phyloP scores from a whole-genome alignment of 2,888 invertebrate species.

The Rhingia rostrata region DNA sequence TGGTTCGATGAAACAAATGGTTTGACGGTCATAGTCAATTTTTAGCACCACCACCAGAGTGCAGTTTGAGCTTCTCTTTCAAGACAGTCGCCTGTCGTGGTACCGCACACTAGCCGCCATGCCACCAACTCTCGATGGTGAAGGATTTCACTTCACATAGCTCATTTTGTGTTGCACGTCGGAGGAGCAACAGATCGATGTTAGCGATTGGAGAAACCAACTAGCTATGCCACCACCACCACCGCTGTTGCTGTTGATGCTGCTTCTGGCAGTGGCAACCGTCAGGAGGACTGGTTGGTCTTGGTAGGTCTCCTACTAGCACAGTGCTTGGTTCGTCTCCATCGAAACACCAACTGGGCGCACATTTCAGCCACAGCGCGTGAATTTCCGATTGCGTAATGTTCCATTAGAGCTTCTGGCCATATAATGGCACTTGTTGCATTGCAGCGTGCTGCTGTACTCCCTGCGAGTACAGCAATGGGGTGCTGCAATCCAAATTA shows the following conservation, averaged over 20 bases:
- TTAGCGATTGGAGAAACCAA: constrained; percentile 65
- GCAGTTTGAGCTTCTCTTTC: constrained; percentile 51
- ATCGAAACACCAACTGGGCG: constrained; percentile 56
- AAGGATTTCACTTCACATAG: constrained; percentile 61
- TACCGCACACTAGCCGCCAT: not conserved
- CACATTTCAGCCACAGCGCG: constrained; percentile 63
- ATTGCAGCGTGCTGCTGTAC: constrained; percentile 20
- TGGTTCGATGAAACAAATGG: constrained; percentile 74
- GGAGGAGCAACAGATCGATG: constrained; percentile 69
- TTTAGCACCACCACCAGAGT: constrained; percentile 67
- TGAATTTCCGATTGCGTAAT: constrained; percentile 74
- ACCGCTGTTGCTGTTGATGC: constrained; percentile 20
- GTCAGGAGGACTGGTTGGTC: constrained; percentile 32
- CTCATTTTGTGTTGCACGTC: constrained; percentile 55
- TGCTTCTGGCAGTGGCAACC: constrained; percentile 11
- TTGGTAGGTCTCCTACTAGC: constrained; percentile 24
- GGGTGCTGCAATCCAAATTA: constrained; percentile 67
- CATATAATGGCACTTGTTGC: constrained; percentile 72
- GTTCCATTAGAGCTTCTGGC: constrained; percentile 72
- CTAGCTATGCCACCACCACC: constrained; percentile 55
- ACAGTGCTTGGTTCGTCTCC: constrained; percentile 26
- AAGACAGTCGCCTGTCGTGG: not conserved
- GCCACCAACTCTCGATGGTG: constrained; percentile 11
- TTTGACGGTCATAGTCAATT: constrained; percentile 74
- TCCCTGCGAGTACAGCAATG: not conserved